Conservation (phyloP, 2,113 vertebrate species). For the Odontophorus gujanensis region DNA sequence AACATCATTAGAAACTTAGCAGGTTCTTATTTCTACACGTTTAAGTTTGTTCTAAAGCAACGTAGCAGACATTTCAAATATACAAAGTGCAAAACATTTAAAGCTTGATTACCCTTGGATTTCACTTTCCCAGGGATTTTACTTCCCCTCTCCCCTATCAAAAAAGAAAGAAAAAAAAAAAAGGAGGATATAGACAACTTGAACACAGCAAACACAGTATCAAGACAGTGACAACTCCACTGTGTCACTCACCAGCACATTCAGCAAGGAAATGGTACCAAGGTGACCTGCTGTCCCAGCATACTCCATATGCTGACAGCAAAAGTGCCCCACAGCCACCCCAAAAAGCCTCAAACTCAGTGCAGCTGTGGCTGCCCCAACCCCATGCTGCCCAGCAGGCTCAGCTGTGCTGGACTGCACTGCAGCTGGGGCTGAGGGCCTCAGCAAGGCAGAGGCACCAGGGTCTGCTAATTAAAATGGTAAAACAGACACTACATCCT, state of each 20-base stretch:
- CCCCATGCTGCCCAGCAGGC: background rate
- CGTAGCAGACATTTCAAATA: background rate
- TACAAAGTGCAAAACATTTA: background rate
- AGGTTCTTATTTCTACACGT: background rate
- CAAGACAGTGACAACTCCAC: background rate
- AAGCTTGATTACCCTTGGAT: background rate
- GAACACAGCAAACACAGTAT: background rate
- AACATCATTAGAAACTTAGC: conserved; percentile 10
- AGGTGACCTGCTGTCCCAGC: background rate
- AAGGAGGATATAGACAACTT: background rate
- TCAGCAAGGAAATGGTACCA: background rate
- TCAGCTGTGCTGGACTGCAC: background rate
- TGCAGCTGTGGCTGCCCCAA: background rate
- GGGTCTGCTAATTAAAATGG: background rate
- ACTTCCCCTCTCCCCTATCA: rapidly evolving
- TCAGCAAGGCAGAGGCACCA: background rate
- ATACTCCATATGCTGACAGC: background rate
- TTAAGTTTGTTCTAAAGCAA: background rate
- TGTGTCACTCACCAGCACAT: background rate
- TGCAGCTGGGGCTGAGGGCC: background rate
- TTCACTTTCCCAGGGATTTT: background rate
- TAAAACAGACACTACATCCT: background rate
- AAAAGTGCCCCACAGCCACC: background rate
- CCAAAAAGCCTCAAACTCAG: background rate
- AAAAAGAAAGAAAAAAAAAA: background rate